phyloP scores from a whole-genome alignment of 2,797 vertebrate genomes.

The Hippopotamyrus pictus region DNA sequence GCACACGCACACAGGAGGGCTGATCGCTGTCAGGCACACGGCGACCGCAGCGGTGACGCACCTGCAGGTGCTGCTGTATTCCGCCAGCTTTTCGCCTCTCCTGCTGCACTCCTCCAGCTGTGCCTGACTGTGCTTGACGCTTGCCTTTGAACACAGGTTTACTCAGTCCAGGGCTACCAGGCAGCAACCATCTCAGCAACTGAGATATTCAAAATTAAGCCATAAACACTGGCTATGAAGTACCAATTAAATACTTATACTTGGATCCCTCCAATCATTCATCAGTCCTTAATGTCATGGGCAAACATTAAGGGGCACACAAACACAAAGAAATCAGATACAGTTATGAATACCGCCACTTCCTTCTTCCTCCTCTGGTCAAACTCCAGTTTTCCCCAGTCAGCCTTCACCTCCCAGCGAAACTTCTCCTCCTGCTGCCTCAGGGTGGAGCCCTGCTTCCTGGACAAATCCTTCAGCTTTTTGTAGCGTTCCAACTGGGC shows the following conservation, averaged over 20 bases:
- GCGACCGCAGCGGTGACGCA: conserved; percentile 49
- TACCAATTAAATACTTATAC: not conserved
- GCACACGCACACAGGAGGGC: not conserved
- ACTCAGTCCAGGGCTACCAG: not conserved
- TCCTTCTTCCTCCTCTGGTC: conserved; percentile 72
- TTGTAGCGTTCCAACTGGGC: conserved; percentile 71
- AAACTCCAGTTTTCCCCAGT: conserved; percentile 70
- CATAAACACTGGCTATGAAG: not conserved
- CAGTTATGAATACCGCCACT: conserved; percentile 63
- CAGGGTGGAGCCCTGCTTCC: conserved; percentile 65
- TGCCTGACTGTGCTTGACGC: conserved; percentile 63
- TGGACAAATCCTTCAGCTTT: conserved; percentile 73
- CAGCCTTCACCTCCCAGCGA: conserved; percentile 71
- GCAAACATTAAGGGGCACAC: not conserved
- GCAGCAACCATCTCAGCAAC: not conserved
- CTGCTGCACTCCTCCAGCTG: conserved; percentile 72
- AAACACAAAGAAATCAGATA: not conserved
- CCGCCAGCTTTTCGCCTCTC: conserved; percentile 74
- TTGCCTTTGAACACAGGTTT: conserved; percentile 52
- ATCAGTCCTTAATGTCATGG: not conserved
- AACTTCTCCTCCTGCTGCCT: conserved; percentile 76
- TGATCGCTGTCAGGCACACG: not conserved
- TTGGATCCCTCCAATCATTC: not conserved
- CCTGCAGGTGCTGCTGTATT: conserved; percentile 73
- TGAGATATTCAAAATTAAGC: not conserved